These are phyloP conservation scores for Pogonophryne albipinna DNA, from an alignment of 2,797 vertebrate genomes.

Conservation along the genomic window DNA sequence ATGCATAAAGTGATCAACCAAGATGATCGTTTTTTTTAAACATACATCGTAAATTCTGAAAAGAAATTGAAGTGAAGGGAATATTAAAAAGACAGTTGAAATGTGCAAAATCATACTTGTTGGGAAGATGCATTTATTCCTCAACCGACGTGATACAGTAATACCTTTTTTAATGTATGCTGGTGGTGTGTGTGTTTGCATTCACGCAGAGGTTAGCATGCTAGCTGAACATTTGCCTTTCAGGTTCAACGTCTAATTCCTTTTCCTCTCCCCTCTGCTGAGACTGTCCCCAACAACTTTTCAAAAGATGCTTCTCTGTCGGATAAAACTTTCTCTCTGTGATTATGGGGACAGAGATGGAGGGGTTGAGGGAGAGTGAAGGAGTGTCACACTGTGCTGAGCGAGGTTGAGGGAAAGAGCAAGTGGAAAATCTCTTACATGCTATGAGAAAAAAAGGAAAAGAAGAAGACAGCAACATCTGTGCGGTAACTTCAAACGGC, in stretches of 20 bases:
- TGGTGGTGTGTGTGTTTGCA: not conserved
- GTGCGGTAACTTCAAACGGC: conserved; percentile 77
- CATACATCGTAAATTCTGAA: not conserved
- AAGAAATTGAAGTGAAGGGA: not conserved
- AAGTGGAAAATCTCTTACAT: conserved; percentile 59
- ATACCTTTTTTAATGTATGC: conserved; percentile 6
- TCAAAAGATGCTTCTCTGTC: conserved; percentile 53
- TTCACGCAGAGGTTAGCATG: conserved; percentile 9
- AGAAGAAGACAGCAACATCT: conserved; percentile 70
- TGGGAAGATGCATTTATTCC: conserved; percentile 14
- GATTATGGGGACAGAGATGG: conserved; percentile 68
- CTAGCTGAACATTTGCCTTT: conserved; percentile 59
- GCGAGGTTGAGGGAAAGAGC: conserved; percentile 62
- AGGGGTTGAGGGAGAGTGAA: conserved; percentile 51
- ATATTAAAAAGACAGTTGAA: not conserved
- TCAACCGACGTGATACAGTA: conserved; percentile 2
- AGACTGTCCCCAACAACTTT: conserved; percentile 63
- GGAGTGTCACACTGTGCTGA: conserved; percentile 66
- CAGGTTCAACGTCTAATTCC: conserved; percentile 50
- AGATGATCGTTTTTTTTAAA: not conserved
- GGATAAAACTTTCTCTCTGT: conserved; percentile 73
- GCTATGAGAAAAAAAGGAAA: conserved; percentile 63
- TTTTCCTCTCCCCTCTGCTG: conserved; percentile 37
- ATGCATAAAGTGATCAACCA: not conserved
- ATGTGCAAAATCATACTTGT: conserved; percentile 27